Evolutionary conservation across 2,888 invertebrate genomes (phyloP), one percentile per base, ranked within the genome.

Genomic region (Aelia acuminata): DNA sequence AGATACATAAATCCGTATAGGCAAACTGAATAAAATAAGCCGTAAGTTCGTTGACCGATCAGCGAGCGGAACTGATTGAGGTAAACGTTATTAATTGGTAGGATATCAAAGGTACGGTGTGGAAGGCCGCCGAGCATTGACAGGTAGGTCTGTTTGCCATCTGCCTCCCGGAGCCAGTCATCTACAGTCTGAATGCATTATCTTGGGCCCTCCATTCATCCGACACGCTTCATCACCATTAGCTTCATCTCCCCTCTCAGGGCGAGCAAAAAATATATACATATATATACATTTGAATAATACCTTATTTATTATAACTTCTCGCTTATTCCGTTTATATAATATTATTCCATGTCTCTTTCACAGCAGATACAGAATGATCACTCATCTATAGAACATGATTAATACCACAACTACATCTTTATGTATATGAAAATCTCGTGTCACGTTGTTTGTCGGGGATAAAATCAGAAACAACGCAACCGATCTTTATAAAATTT

Each of bases 51-150:
- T 80, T 15, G 80, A 47, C 80, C 80, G 63, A 31, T 31, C 35
- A 70, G 31, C 3, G 80, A 39, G 11, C 11, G 39, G 80, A 80
- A 47, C 80, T 80, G 80, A 80, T 80, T 80, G 80, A 43, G 15
- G 80, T 22, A 80, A 47, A 43, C 80, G 63, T 80, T 80, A 80
- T 80, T 80, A 80, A 80, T 75, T 75, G 75, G 75, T 70, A 18
- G 70, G 31, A 39, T 70, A 70, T 70, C 63, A 70, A 70, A 70
- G 63, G 4, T 15, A 70, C 18, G 18, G n/a, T 26, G 22, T n/a
- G 26, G 3, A 15, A 70, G 35, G 35, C 18, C 18, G 31, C 63
- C 63, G 57, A 26, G 7, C 57, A 80, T 47, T 80, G 80, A 80
- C 80, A 80, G 43, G 22, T 80, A 80, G 75, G 5, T 80, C 80